Evolutionary conservation across 1,140 invertebrate species (phyloP), one percentile per base, ranked within the genome.

Genomic region (Zaprionus ghesquierei): DNA sequence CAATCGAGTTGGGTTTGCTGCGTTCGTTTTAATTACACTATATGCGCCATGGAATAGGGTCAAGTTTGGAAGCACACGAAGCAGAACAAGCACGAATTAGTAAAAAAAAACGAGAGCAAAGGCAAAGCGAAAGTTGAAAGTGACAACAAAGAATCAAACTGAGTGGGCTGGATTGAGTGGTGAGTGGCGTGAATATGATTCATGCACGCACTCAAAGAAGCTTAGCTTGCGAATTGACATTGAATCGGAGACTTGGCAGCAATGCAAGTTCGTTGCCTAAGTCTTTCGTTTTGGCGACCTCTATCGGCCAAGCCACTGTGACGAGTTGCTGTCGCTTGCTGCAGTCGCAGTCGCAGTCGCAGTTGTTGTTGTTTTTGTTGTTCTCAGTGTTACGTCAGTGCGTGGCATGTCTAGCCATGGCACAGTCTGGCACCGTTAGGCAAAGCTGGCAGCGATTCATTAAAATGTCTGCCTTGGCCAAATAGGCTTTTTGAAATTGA

Each of bases 401-500:
- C 81, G 77, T 85, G 49, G 56, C 56, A 44, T 29, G 69, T 72
- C 63, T 69, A 71, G 73, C 73, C 60, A 78, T 85, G 72, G 77
- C 76, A 50, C 31, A 44, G 31, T 49, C 33, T 22, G 69, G 53
- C 46, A 81, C 79, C 79, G 79, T 81, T 81, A 81, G 54, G 54
- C 54, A 46, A 44, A 55, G 75, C 79, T 75, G 76, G 77, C 75
- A 80, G 82, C 82, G 82, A 71, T 86, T 86, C 81, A 86, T 86
- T 86, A 86, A 86, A 86, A 86, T 82, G 82, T 87, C 81, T 86
- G 72, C 70, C 81, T 82, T 74, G 68, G 72, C 54, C 72, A 70
- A 75, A 75, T 70, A n/a, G n/a, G 66, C 46, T 63, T 72, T 77
- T 77, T 79, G 84, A 87, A 87, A 87, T 87, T 87, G 84, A 87